Evolutionary conservation across 2,888 invertebrate species (phyloP), one percentile per base, ranked within the genome.

Genomic region (Eristalinus sepulchralis): DNA sequence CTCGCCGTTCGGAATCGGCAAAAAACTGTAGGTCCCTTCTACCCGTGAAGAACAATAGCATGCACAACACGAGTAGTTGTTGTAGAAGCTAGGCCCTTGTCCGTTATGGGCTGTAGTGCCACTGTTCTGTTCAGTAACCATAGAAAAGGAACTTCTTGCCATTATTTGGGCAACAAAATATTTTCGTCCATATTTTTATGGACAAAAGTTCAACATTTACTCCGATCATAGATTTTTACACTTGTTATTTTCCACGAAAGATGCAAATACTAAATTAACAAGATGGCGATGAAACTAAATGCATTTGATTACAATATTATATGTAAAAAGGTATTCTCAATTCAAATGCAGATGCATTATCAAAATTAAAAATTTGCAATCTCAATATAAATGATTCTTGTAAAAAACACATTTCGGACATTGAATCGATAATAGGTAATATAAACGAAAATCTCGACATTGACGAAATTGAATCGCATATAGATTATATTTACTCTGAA

Each of bases 211-310:
- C 36, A 89, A 79, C 0, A 91, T 93, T 0, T 89, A 90, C 4
- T 92, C 91, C 0, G 92, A 93, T 70, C 92, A 93, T 77, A 88
- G 90, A 73, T 91, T 91, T 1, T 78, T 92, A 5, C 88, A 88
- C 1, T 92, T 91, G 90, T 67, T 92, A 0, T 90, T 91, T 88
- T 89, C 88, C 0, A 57, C 91, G 1, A 92, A 92, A 88, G 91
- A 92, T 8, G 91, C 91, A 3, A 85, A 82, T 33, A 90, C 90
- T 0, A 89, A 91, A 84, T 81, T 92, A 10, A 90, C 89, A 8
- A 67, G 92, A 10, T 92, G 91, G 92, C 83, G 90, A 11, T 92
- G 31, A 90, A 89, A 80, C 70, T 91, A 22, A 1, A 34, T 24
- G 88, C 88, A 39, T 77, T 72, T 17, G 87, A 88, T n/a, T n/a